Evolutionary conservation across 2,797 vertebrate genomes (phyloP), one percentile per base, ranked within the genome.

Genomic region (Chiloscyllium punctatum): DNA sequence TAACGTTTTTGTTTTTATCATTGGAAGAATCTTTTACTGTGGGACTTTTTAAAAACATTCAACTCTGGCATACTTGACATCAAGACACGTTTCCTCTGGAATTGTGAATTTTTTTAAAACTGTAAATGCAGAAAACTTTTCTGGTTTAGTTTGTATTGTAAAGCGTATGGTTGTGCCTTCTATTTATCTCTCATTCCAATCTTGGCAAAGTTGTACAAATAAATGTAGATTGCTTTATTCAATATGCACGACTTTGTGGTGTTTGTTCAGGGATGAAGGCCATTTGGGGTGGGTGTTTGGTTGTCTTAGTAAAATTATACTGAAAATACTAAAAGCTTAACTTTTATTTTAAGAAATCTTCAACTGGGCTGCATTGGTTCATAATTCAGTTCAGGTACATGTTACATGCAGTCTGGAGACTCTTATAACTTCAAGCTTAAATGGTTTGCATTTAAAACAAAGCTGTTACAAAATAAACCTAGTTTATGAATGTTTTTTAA

Each of bases 121-220:
- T 95, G 94, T 97, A 97, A 97, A 96, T 96, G 97, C 97, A 97
- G 97, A 97, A 95, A 97, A 97, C 97, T 97, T 97, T 97, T 97
- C 97, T 97, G 97, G 98, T 96, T 98, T 98, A 97, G 97, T 98
- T 98, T 98, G 97, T 98, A 97, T 98, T 98, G 97, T 98, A 97
- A 97, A 98, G 98, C 98, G 98, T 98, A 98, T 98, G 98, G 97
- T 98, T 98, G 98, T 98, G 98, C 98, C 98, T 98, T 98, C 98
- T 98, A 97, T 98, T 98, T 98, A 98, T 98, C 98, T 97, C 97
- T 97, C 97, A 97, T 97, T 98, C 97, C 97, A 97, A 97, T 97
- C 97, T 97, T 97, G 97, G 97, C 97, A 97, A 97, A 97, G 96
- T 97, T 98, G 97, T 98, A 97, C 97, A 97, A 98, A 97, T 96